Evolutionary conservation across 37 sponge, comb jelly and placozoan species (phyloP).

Genomic region (Ianthella basta): DNA sequence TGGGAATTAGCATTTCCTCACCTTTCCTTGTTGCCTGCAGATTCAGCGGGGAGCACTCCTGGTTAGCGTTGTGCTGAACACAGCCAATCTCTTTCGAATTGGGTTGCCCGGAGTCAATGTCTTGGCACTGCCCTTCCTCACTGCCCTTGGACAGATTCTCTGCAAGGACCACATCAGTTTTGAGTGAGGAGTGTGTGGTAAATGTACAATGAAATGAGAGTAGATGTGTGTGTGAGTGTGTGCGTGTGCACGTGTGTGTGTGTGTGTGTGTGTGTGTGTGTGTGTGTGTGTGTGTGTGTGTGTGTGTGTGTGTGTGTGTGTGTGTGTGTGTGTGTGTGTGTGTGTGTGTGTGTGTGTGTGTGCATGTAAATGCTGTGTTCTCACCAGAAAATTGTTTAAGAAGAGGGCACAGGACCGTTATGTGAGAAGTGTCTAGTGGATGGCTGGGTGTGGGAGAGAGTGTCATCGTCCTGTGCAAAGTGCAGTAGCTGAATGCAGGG

Average conservation of each 20-base stretch:
- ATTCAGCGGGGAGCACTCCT: slow-evolving; percentile 58
- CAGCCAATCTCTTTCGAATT: slow-evolving; percentile 61
- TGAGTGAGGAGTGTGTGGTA: slow-evolving; percentile 24
- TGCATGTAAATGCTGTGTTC: too few species aligned
- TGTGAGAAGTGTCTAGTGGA: too few species aligned
- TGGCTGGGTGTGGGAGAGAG: too few species aligned
- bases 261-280: too few species aligned
- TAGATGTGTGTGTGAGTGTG: not conserved
- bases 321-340: slow-evolving; percentile 1
- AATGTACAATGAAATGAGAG: not conserved
- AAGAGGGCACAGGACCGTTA: too few species aligned
- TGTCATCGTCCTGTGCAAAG: too few species aligned
- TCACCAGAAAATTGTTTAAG: too few species aligned
- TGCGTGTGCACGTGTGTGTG: too few species aligned
- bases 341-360: not conserved
- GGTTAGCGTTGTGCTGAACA: slow-evolving; percentile 68
- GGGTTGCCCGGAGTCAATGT: slow-evolving; percentile 73
- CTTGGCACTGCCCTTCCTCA: slow-evolving; percentile 65
- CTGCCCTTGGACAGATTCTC: slow-evolving; percentile 74
- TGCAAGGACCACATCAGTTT: slow-evolving; percentile 39
- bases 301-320: not conserved
- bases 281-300: too few species aligned
- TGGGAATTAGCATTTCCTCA: not conserved
- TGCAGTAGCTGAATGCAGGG: too few species aligned
- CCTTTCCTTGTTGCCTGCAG: not conserved